Percentiles rank a stretch among this genome's conserved stretches.
Evolutionary conservation across 2,888 invertebrate genomes (phyloP).

Genomic region (Pomacea canaliculata): DNA sequence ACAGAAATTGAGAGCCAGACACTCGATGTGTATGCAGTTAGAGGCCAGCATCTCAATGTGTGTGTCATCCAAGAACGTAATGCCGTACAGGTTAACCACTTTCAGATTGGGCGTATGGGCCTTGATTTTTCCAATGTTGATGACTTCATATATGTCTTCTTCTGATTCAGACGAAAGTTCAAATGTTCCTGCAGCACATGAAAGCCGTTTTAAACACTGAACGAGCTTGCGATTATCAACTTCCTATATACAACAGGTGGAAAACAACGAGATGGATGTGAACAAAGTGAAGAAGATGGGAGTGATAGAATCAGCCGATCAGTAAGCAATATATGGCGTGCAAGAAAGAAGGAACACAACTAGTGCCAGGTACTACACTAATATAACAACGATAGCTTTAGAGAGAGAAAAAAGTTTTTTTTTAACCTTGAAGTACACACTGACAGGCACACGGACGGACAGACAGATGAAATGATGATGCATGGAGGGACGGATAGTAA

Average conservation of each 20-base stretch:
- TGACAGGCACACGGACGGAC: slow-evolving; percentile 1
- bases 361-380: too few species aligned
- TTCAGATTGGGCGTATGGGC: slow-evolving; percentile 97
- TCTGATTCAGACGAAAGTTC: slow-evolving; percentile 86
- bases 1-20: slow-evolving; percentile 96
- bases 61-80: slow-evolving; percentile 97
- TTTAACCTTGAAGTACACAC: neutral
- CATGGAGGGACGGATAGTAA: neutral
- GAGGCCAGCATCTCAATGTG: slow-evolving; percentile 93
- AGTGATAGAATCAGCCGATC: too few species aligned
- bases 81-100: slow-evolving; percentile 98
- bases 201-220: neutral
- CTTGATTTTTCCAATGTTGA: slow-evolving; percentile 98
- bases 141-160: slow-evolving; percentile 86
- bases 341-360: too few species aligned
- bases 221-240: too few species aligned
- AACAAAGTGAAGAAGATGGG: too few species aligned
- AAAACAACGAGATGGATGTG: too few species aligned
- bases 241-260: too few species aligned
- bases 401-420: too few species aligned
- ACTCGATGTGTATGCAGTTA: slow-evolving; percentile 96
- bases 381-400: too few species aligned
- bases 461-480: slow-evolving; percentile 6
- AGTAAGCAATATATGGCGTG: too few species aligned
- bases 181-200: slow-evolving; percentile 65